A percentile compares a stretch with the other conserved stretches of the same genome.
These are phyloP conservation scores for Ophion ellenae DNA, from an alignment of 2,888 invertebrate genomes.

Conservation along the genomic window DNA sequence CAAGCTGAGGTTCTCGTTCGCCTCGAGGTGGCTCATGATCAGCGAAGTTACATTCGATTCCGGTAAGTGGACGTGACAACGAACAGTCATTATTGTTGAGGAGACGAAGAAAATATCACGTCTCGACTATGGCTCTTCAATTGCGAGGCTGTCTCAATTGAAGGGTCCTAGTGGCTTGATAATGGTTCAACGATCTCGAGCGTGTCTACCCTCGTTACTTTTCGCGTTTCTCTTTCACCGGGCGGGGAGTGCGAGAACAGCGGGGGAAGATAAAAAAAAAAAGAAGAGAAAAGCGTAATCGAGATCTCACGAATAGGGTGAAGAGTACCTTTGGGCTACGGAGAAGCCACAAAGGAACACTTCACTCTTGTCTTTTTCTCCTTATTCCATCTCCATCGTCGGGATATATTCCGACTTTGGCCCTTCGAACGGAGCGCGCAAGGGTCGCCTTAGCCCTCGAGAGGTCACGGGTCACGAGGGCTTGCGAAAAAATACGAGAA, in stretches of 20 bases:
- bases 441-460: conserved; percentile 57
- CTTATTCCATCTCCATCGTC: conserved; percentile 23
- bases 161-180: conserved; percentile 40
- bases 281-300: conserved; percentile 59
- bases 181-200: conserved; percentile 49
- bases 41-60: conserved; percentile 96
- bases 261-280: conserved; percentile 5
- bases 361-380: conserved; percentile 45
- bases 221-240: conserved; percentile 33
- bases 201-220: conserved; percentile 27
- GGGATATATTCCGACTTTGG: conserved; percentile 21
- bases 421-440: conserved; percentile 5
- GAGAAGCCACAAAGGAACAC: conserved; percentile 60
- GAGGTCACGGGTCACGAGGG: conserved; percentile 55
- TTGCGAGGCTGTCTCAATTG: conserved; percentile 22
- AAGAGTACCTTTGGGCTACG: conserved; percentile 52
- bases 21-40: conserved; percentile 94
- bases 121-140: conserved; percentile 32
- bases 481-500: conserved; percentile 10
- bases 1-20: conserved; percentile 91
- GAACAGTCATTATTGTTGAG: conserved; percentile 14
- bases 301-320: conserved; percentile 56
- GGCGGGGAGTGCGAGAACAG: not conserved
- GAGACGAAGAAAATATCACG: conserved; percentile 14
- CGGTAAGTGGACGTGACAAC: conserved; percentile 83